phyloP scores from a whole-genome alignment of 2,888 invertebrate genomes.

The Drosophila conformis region DNA sequence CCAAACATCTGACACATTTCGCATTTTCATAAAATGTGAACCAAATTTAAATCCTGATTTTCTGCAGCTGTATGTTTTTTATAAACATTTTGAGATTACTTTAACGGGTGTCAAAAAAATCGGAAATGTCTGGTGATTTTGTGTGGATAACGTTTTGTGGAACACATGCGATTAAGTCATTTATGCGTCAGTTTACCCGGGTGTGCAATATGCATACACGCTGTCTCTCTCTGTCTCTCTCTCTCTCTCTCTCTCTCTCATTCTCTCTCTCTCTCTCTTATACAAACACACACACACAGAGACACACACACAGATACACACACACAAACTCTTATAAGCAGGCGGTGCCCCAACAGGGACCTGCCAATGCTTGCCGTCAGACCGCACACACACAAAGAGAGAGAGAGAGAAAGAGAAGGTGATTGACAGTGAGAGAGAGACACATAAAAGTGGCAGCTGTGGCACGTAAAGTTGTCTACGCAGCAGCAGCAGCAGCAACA shows the following conservation, averaged over 20 bases:
- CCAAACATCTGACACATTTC: conserved; percentile 6
- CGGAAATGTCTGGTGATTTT: conserved; percentile 10
- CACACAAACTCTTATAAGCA: conserved; percentile 15
- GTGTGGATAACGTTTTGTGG: conserved; percentile 13
- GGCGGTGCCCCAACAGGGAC: conserved; percentile 44
- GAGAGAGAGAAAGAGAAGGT: background rate
- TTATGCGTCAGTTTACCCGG: conserved; percentile 52
- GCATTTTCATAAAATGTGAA: background rate
- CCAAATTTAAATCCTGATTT: background rate
- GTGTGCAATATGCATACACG: conserved; percentile 62
- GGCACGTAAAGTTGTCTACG: conserved; percentile 70
- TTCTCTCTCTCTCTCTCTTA: background rate
- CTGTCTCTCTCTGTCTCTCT: background rate
- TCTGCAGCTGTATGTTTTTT: background rate
- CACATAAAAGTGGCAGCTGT: conserved; percentile 50
- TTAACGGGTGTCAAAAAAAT: background rate
- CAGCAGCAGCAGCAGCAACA: conserved; percentile 51
- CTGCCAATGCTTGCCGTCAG: conserved; percentile 52
- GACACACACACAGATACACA: conserved; percentile 10
- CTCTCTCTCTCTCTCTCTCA: background rate
- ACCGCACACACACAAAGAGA: conserved; percentile 38
- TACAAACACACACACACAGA: conserved; percentile 20
- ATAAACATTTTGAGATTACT: background rate
- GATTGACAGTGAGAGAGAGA: conserved; percentile 8
- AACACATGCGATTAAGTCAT: conserved; percentile 64